phyloP scores from a whole-genome alignment of 1,140 invertebrate species.

The Lordiphosa collinella region DNA sequence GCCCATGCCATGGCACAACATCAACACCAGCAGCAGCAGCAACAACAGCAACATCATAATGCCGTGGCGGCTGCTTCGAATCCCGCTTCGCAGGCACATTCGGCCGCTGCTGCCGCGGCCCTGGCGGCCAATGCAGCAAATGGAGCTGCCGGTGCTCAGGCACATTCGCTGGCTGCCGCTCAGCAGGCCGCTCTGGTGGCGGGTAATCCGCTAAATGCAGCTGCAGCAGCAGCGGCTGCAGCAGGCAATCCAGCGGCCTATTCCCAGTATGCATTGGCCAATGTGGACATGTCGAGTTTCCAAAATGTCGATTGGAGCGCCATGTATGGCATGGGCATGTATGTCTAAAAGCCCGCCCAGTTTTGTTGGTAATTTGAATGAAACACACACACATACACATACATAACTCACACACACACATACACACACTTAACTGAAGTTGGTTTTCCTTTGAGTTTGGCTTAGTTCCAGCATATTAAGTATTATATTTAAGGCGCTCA shows the following conservation, averaged over 20 bases:
- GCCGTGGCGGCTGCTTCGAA: slow-evolving; percentile 79
- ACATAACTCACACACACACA: slow-evolving; percentile 8
- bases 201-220: slow-evolving; percentile 79
- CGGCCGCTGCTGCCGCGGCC: slow-evolving; percentile 78
- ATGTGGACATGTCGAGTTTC: slow-evolving; percentile 94
- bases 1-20: slow-evolving; percentile 79
- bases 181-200: slow-evolving; percentile 80
- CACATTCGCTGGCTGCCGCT: slow-evolving; percentile 79
- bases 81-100: slow-evolving; percentile 76
- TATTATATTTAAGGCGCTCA: slow-evolving; percentile 64
- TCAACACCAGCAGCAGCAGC: slow-evolving; percentile 59
- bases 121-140: slow-evolving; percentile 80
- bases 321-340: slow-evolving; percentile 95
- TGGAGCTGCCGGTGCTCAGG: slow-evolving; percentile 79
- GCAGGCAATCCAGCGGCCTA: slow-evolving; percentile 84
- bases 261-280: slow-evolving; percentile 90
- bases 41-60: slow-evolving; percentile 37
- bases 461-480: slow-evolving; percentile 62
- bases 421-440: slow-evolving; percentile 27
- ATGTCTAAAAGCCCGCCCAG: slow-evolving; percentile 83
- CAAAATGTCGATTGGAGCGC: slow-evolving; percentile 93
- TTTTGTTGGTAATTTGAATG: slow-evolving; percentile 44
- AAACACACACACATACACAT: slow-evolving; percentile 42
- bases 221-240: slow-evolving; percentile 75
- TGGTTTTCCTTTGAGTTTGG: slow-evolving; percentile 47